These are phyloP conservation scores for Antheraea pernyi DNA, from an alignment of 1,140 invertebrate species.

Conservation along the genomic window DNA sequence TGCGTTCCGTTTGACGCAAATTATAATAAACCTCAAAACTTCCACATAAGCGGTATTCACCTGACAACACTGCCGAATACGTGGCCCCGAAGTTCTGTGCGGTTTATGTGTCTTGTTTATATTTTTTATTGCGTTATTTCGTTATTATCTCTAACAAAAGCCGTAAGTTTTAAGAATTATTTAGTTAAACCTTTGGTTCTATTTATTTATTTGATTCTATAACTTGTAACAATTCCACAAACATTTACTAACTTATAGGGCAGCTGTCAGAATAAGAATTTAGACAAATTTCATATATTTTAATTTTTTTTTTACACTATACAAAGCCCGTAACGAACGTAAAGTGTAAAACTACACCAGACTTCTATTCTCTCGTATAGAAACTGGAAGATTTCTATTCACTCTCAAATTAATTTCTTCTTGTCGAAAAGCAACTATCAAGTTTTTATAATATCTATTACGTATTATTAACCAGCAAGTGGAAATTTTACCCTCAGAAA, in stretches of 20 bases:
- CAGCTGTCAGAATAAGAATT: conserved; percentile 38
- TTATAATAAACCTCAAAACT: conserved; percentile 53
- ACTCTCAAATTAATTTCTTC: neutral
- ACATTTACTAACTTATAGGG: conserved; percentile 29
- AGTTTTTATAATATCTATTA: neutral
- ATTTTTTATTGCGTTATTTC: conserved; percentile 70
- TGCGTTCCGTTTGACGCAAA: conserved; percentile 43
- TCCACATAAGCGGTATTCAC: conserved; percentile 66
- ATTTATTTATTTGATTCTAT: neutral
- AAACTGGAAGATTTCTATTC: neutral
- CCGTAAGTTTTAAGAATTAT: conserved; percentile 47
- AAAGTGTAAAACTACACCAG: neutral
- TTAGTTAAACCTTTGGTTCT: neutral
- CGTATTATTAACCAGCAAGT: neutral
- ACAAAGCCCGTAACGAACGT: neutral
- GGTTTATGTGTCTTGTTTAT: conserved; percentile 68
- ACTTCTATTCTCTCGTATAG: neutral
- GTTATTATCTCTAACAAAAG: conserved; percentile 45
- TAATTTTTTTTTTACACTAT: neutral
- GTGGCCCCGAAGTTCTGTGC: conserved; percentile 65
- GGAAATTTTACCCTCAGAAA: too few species aligned
- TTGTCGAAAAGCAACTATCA: neutral
- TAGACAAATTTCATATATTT: neutral
- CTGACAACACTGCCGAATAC: conserved; percentile 73
- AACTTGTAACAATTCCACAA: conserved; percentile 17